A percentile compares a stretch with the other conserved stretches of the same genome.
Evolutionary conservation across 2,888 invertebrate species (phyloP).

Genomic region (Chydorus sphaericus): DNA sequence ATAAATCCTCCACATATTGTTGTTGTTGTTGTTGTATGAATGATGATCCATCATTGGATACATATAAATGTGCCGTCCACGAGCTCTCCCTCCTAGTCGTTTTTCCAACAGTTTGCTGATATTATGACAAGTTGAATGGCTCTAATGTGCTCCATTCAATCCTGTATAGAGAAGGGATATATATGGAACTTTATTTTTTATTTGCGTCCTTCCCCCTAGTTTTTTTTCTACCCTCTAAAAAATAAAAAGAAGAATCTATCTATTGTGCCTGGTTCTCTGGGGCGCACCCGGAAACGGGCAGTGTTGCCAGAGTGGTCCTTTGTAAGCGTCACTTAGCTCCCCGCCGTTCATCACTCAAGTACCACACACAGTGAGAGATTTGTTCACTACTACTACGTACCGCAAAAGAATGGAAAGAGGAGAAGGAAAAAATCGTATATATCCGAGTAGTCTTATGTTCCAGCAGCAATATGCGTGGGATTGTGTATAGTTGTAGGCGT

Average conservation of each 20-base stretch:
- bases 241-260: too few relatives aligned
- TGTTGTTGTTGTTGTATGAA: too few relatives aligned
- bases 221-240: too few relatives aligned
- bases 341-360: slow-evolving; percentile 5
- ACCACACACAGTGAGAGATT: too few relatives aligned
- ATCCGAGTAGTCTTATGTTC: too few relatives aligned
- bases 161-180: too few relatives aligned
- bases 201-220: too few relatives aligned
- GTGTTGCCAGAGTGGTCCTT: slow-evolving; percentile 5
- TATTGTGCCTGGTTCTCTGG: too few relatives aligned
- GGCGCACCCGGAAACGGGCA: background rate
- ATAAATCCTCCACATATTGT: too few relatives aligned
- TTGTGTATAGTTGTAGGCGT: background rate
- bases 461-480: background rate
- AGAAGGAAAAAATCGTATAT: background rate
- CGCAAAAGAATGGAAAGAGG: background rate
- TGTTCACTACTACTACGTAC: too few relatives aligned
- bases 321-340: slow-evolving; percentile 4
- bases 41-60: background rate
- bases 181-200: too few relatives aligned
- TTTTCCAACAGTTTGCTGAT: slow-evolving; percentile 5
- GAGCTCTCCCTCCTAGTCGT: background rate
- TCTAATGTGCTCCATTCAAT: slow-evolving; percentile 7
- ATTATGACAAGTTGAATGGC: slow-evolving; percentile 5
- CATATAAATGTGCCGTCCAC: background rate